These are phyloP conservation scores for Gracilinanus agilis DNA, from an alignment of 2,113 vertebrate genomes.

Conservation along the genomic window DNA sequence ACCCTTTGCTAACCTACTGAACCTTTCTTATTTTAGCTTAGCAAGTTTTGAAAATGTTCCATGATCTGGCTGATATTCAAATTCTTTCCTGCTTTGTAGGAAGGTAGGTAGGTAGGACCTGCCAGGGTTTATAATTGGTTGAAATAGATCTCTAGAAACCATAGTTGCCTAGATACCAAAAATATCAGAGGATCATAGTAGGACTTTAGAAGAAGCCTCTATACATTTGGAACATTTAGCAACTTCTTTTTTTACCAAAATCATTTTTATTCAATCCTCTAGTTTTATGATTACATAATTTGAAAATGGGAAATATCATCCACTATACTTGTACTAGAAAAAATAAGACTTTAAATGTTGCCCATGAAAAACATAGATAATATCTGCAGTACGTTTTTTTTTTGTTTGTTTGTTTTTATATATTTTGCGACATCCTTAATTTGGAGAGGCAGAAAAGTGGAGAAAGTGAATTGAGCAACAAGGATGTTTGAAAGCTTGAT, in stretches of 20 bases:
- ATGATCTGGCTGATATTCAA: not conserved
- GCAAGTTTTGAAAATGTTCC: not conserved
- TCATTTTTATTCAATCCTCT: not conserved
- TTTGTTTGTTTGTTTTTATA: slow-evolving; percentile 21
- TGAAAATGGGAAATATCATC: not conserved
- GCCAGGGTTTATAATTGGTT: not conserved
- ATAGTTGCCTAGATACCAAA: not conserved
- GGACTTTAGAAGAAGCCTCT: not conserved
- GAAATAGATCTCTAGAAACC: not conserved
- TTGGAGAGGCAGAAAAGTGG: slow-evolving; percentile 2
- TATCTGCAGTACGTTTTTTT: not conserved
- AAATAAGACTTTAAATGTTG: slow-evolving; percentile 32
- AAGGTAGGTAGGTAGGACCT: too few relatives aligned
- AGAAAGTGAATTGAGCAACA: not conserved
- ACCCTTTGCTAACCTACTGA: not conserved
- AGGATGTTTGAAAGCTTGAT: not conserved
- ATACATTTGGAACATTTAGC: not conserved
- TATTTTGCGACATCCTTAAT: not conserved
- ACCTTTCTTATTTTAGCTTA: not conserved
- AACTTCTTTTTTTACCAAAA: not conserved
- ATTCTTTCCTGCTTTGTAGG: not conserved
- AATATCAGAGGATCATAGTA: not conserved
- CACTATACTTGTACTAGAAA: not conserved
- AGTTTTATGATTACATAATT: not conserved
- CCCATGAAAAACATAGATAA: not conserved